Percentiles rank a stretch among this genome's conserved stretches.
phyloP scores from a whole-genome alignment of 2,797 vertebrate species.

The Clarias pachynema region DNA sequence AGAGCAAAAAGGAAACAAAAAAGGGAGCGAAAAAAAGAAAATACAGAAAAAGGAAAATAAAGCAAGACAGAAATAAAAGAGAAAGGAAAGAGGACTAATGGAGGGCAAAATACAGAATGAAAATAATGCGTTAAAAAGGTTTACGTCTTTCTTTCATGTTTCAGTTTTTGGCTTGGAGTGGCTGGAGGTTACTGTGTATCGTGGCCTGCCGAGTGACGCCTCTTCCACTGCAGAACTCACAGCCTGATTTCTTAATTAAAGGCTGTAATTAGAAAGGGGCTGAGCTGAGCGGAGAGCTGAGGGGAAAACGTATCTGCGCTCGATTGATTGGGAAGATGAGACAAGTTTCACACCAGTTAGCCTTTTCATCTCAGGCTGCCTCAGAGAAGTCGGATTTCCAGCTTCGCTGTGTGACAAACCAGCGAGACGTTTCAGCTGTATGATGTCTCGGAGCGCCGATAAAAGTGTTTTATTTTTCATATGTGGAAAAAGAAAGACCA shows the following conservation, averaged over 20 bases:
- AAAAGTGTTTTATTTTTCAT: background rate
- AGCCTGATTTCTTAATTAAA: constrained; percentile 74
- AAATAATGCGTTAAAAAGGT: background rate
- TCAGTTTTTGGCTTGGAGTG: constrained; percentile 57
- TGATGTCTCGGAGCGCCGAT: constrained; percentile 28
- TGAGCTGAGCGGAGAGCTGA: constrained; percentile 43
- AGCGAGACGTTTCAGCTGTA: constrained; percentile 31
- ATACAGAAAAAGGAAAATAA: background rate
- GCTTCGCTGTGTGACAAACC: constrained; percentile 15
- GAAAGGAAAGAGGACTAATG: background rate
- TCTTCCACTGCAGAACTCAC: constrained; percentile 71
- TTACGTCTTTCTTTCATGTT: too few species aligned
- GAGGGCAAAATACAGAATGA: background rate
- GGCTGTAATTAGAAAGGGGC: constrained; percentile 51
- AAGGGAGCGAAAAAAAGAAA: background rate
- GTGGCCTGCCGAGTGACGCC: constrained; percentile 63
- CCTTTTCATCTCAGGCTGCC: constrained; percentile 33
- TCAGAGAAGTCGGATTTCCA: constrained; percentile 44
- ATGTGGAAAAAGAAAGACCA: background rate
- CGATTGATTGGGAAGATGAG: constrained; percentile 44
- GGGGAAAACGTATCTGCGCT: constrained; percentile 32
- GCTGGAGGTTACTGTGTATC: constrained; percentile 55
- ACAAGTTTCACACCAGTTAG: constrained; percentile 40
- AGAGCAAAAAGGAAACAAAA: background rate
- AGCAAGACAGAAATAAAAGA: background rate